Conservation (phyloP, 2,888 invertebrate species). For the Listrodromus nycthemerus region DNA sequence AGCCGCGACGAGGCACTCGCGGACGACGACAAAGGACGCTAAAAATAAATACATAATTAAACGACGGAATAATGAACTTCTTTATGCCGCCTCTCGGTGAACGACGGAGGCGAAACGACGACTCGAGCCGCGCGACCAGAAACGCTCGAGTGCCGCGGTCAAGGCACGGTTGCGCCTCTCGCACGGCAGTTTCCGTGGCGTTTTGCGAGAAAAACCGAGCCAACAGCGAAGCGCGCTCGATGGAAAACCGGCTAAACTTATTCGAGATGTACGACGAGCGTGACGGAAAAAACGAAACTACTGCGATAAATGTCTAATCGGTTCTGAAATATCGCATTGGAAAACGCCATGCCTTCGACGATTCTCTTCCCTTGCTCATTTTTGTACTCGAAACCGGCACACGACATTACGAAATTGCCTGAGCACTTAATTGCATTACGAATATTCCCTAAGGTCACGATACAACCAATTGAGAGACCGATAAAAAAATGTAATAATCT, state of each 20-base stretch:
- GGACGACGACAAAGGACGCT: conserved; percentile 77
- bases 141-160: conserved; percentile 52
- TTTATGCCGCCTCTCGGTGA: conserved; percentile 74
- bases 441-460: neutral
- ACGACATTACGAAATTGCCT: conserved; percentile 9
- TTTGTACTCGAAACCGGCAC: neutral
- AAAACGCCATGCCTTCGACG: neutral
- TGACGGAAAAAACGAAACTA: neutral
- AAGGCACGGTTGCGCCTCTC: conserved; percentile 30
- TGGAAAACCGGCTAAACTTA: conserved; percentile 3
- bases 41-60: conserved; percentile 83
- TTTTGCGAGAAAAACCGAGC: conserved; percentile 20
- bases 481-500: conserved; percentile 10
- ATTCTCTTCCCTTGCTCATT: neutral
- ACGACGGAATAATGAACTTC: conserved; percentile 81
- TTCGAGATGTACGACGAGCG: neutral
- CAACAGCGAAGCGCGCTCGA: neutral
- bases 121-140: conserved; percentile 45
- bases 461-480: conserved; percentile 12
- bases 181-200: conserved; percentile 5
- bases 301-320: conserved; percentile 15
- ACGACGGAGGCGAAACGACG: conserved; percentile 48
- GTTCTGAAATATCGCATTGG: neutral
- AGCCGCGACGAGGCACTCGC: conserved; percentile 15
- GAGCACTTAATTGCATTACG: no score